Base-by-base conservation (phyloP, 2,888 invertebrate genomes). In the Scelioninae gen. 2 region DNA sequence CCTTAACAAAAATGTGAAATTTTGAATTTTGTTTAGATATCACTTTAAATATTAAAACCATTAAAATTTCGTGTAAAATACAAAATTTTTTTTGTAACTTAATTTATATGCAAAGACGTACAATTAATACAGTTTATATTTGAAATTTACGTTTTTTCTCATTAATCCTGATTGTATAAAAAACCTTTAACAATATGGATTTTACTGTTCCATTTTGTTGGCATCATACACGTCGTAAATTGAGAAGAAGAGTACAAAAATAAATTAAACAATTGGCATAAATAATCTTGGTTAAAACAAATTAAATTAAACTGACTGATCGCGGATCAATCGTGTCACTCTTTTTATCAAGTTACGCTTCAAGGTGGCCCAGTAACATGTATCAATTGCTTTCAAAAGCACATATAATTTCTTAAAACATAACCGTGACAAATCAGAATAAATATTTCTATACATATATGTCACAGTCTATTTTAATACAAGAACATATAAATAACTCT, bases 391-490 rank as follows among this genome's bases (percentile, higher is more conserved):
- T 41, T 50, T 41, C 7, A 31, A 2, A 61, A 61, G 46, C 35
- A 50, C n/a, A 82, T 81, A 81, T 79, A 81, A 81, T 81, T 82
- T 80, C 79, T 81, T 80, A 79, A 63, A 74, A 78, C 76, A 79
- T 80, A 78, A 82, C 79, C 81, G 82, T 81, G 81, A 80, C 79
- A 61, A 61, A 48, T 61, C 28, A 39, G 19, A 22, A 61, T 37
- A 58, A 16, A 81, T 74, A 78, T 52, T 45, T 45, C n/a, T 45
- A 45, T 22, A 45, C 18, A 41, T 7, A 18, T 45, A 25, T 25
- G 6, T 73, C 15, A n/a, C n/a, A n/a, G n/a, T n/a, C n/a, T n/a
- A n/a, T n/a, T n/a, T n/a, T n/a, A n/a, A n/a, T n/a, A n/a, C n/a
- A n/a, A n/a, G n/a, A n/a, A n/a, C n/a, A n/a, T n/a, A n/a, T n/a